Evolutionary conservation across 2,888 invertebrate species (phyloP).

Genomic region (Linnaemya vulpina): DNA sequence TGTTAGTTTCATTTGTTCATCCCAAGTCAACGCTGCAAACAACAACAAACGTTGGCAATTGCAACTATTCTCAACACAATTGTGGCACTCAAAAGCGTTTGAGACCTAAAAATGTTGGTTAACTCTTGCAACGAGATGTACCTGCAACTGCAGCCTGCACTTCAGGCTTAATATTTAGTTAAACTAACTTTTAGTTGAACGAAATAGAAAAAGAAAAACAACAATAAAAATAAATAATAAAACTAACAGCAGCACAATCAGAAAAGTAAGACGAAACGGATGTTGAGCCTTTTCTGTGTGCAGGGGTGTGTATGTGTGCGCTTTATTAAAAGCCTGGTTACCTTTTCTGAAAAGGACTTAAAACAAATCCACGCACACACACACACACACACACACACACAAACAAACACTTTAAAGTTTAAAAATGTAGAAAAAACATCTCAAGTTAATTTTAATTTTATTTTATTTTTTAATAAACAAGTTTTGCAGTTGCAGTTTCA

Average conservation of each 20-base stretch:
- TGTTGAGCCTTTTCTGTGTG: conserved; percentile 41
- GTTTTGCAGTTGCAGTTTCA: conserved; percentile 1
- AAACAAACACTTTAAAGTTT: conserved; percentile 56
- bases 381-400: background rate
- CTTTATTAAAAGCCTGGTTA: conserved; percentile 56
- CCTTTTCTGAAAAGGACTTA: conserved; percentile 54
- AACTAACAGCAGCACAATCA: conserved; percentile 15
- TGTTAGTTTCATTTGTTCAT: conserved; percentile 40
- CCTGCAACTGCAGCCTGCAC: conserved; percentile 7
- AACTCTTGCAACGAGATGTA: conserved; percentile 23
- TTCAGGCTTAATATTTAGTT: conserved; percentile 34
- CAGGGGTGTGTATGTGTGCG: conserved; percentile 1
- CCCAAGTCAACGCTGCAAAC: conserved; percentile 42
- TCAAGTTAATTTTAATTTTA: conserved; percentile 44
- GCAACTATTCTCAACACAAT: conserved; percentile 63
- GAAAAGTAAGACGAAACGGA: conserved; percentile 56
- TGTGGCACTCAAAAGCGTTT: conserved; percentile 59
- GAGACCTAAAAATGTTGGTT: conserved; percentile 58
- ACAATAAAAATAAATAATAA: conserved; percentile 5
- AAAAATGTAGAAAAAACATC: background rate
- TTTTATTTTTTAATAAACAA: conserved; percentile 33
- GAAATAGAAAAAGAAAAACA: background rate
- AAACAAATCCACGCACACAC: background rate
- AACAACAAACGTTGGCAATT: conserved; percentile 44
- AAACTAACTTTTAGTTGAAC: background rate